Conservation (phyloP, 53 echinoderm and acorn worm species). For the Hippasteria phrygiana region DNA sequence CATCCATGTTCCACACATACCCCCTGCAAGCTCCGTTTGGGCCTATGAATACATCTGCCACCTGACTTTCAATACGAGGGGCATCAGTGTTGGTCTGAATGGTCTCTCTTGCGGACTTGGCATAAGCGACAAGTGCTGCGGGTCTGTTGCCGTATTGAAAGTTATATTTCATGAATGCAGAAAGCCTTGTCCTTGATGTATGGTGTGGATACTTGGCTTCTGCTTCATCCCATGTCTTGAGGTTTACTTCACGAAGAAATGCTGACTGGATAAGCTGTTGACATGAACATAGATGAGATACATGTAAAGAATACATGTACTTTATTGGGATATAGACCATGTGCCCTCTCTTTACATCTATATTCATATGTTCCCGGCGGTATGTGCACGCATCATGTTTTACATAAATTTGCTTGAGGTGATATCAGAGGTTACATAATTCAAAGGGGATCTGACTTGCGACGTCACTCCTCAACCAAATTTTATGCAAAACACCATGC, state of each 20-base stretch:
- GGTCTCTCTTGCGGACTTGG: constrained; percentile 13
- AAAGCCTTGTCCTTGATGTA: constrained; percentile 25
- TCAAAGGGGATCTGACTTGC: no score
- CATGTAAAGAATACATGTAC: no score
- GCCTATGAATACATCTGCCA: constrained; percentile 21
- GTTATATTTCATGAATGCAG: constrained; percentile 31
- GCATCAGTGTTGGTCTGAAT: not conserved
- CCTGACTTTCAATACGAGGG: constrained; percentile 1
- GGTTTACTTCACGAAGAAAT: constrained; percentile 34
- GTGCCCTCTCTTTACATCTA: no score
- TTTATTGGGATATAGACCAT: no score
- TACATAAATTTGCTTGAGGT: no score
- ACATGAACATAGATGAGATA: no score
- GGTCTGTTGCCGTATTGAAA: constrained; percentile 34
- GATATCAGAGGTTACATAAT: no score
- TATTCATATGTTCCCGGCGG: no score
- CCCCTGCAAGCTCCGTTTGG: not conserved
- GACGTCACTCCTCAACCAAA: no score
- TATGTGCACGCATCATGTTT: no score
- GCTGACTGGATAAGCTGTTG: constrained; percentile 6
- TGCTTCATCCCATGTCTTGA: constrained; percentile 10
- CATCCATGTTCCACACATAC: constrained; percentile 14
- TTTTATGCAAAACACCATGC: no score
- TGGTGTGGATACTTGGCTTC: constrained; percentile 8
- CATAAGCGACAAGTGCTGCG: constrained; percentile 18